A percentile compares a stretch with the other conserved stretches of the same genome.
Conservation (phyloP, 2,888 invertebrate species). For the Lasius fuliginosus region DNA sequence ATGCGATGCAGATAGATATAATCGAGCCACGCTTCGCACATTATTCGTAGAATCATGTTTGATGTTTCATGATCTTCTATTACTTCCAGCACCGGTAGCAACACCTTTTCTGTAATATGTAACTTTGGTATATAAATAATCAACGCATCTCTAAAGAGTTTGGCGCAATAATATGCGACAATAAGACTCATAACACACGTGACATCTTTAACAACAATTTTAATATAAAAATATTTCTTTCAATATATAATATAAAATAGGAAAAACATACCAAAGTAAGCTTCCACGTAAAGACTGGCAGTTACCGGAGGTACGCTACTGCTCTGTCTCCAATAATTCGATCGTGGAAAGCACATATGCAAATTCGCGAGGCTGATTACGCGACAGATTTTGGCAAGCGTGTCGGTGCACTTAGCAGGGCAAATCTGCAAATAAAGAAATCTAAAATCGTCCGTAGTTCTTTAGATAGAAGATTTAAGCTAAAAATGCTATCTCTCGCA, state of each 20-base stretch:
- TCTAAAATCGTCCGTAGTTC: not conserved
- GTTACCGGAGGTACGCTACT: slow-evolving; percentile 86
- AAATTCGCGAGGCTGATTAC: slow-evolving; percentile 93
- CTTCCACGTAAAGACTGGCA: slow-evolving; percentile 90
- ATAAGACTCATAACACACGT: not conserved
- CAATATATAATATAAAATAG: not conserved
- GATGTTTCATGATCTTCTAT: slow-evolving; percentile 91
- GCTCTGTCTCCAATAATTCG: slow-evolving; percentile 89
- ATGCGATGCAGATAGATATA: slow-evolving; percentile 94
- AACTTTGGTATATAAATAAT: not conserved
- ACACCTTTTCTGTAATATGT: slow-evolving; percentile 89
- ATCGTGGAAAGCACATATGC: slow-evolving; percentile 93
- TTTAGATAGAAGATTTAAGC: not conserved
- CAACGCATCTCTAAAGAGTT: not conserved
- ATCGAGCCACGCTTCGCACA: slow-evolving; percentile 96
- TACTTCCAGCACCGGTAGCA: slow-evolving; percentile 92
- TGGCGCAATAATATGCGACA: not conserved
- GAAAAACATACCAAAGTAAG: slow-evolving; percentile 89
- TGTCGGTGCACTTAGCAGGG: slow-evolving; percentile 90
- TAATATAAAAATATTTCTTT: not conserved
- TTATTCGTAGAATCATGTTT: slow-evolving; percentile 92
- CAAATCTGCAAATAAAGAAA: slow-evolving; percentile 88
- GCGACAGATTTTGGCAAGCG: slow-evolving; percentile 92
- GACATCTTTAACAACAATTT: slow-evolving; percentile 17
- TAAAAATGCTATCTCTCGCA: not conserved